Evolutionary conservation across 2,797 vertebrate genomes (phyloP).

Genomic region (Rhadinocentrus ornatus): DNA sequence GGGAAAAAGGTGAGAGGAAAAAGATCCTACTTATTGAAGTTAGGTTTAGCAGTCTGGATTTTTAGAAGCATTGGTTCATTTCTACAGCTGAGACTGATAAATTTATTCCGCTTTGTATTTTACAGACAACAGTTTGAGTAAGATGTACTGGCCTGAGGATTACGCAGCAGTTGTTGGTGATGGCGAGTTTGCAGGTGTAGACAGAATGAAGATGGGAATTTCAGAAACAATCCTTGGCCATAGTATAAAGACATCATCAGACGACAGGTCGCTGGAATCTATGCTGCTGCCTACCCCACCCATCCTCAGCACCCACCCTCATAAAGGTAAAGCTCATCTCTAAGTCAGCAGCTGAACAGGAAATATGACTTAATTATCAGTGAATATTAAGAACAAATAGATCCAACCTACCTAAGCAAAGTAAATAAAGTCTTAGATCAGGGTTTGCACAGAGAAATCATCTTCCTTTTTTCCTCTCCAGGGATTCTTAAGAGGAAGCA

Average conservation of each 20-base stretch:
- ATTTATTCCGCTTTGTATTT: background rate
- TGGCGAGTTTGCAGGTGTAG: conserved; percentile 62
- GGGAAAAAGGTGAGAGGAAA: too few relatives aligned
- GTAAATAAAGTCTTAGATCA: too few relatives aligned
- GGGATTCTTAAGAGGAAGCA: conserved; percentile 95
- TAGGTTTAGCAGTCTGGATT: too few relatives aligned
- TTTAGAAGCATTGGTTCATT: too few relatives aligned
- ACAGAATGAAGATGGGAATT: conserved; percentile 71
- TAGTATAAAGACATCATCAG: conserved; percentile 43
- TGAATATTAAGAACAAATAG: background rate
- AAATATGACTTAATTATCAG: background rate
- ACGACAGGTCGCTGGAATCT: conserved; percentile 64
- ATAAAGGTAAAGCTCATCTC: conserved; percentile 83
- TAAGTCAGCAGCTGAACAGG: background rate
- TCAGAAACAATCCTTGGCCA: conserved; percentile 44
- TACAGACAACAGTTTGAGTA: conserved; percentile 71
- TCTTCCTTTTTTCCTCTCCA: conserved; percentile 48
- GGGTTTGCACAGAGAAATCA: background rate
- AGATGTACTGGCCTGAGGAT: conserved; percentile 69
- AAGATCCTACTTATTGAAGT: too few relatives aligned
- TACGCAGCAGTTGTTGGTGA: conserved; percentile 65
- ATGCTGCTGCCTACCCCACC: conserved; percentile 81
- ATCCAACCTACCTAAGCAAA: background rate
- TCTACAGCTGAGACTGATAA: background rate
- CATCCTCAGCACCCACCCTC: conserved; percentile 80